Base-by-base conservation (phyloP, 2,888 invertebrate genomes). In the Cyclophora punctaria region DNA sequence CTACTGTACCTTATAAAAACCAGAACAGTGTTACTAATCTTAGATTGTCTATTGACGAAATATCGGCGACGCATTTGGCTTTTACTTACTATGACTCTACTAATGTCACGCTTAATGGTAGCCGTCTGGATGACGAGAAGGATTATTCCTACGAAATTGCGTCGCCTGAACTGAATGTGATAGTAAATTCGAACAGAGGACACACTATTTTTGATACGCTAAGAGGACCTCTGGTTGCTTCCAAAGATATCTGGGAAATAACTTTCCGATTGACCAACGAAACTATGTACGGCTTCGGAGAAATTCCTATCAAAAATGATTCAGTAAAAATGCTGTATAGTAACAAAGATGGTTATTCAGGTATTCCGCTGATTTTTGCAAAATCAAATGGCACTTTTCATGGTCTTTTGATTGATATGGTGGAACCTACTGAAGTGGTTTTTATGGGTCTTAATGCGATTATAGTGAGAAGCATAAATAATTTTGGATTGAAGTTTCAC, bases 161-260 rank as follows among this genome's bases (percentile, higher is more conserved):
- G n/a, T 67, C 71, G 1, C 78, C 78, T 1, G 88, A 83, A 61
- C 63, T 79, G 7, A 77, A 72, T 49, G 53, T 86, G 1, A 50
- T 72, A 7, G 75, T 81, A 0, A 73, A 75, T 48, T 64, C 73
- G 0, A 56, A 66, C 0, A 66, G 73, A 46, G 80, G 87, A 5
- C 44, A 44, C 6, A 62, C 65, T 3, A 72, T 92, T 50, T 81
- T 92, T 33, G 88, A 86, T 37, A 91, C 91, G 0, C 69, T 85
- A 0, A 75, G 83, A 55, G 92, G 92, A 0, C 91, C 92, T 0
- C 57, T 92, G 0, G 90, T 92, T 52, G 89, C 90, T 2, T 90
- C 91, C 0, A 73, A 90, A 34, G 78, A 87, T 44, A 92, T 91
- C 60, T 91, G 91, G 91, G 92, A 92, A 69, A 83, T 91, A 63